Evolutionary conservation across 1,140 invertebrate species (phyloP).

Genomic region (Drosophila jambulina): DNA sequence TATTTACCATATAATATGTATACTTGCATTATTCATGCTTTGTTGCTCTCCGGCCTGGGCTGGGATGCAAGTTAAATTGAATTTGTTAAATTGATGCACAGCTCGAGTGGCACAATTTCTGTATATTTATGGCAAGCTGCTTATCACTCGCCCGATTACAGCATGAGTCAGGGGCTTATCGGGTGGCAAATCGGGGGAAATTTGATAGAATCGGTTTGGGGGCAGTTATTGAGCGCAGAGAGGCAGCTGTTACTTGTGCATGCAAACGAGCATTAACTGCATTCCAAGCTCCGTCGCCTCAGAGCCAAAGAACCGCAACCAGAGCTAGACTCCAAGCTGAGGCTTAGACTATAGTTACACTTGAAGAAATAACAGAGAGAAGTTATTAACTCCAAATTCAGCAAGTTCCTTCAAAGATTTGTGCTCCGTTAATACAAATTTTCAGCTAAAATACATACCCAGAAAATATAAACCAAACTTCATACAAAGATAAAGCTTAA

Average conservation of each 20-base stretch:
- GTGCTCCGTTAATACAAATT: background rate
- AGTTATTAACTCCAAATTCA: no score
- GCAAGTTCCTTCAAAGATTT: no score
- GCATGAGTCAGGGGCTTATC: conserved; percentile 35
- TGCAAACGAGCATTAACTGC: conserved; percentile 74
- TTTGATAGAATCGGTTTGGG: conserved; percentile 7
- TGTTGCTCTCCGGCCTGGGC: conserved; percentile 33
- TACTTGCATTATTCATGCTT: conserved; percentile 36
- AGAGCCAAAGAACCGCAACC: conserved; percentile 70
- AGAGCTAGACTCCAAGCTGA: conserved; percentile 5
- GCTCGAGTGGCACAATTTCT: conserved; percentile 36
- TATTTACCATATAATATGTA: conserved; percentile 9
- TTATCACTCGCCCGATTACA: conserved; percentile 34
- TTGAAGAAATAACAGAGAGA: background rate
- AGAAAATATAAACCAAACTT: background rate
- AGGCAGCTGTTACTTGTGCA: conserved; percentile 17
- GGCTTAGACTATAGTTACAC: background rate
- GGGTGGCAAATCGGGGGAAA: conserved; percentile 25
- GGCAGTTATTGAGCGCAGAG: background rate
- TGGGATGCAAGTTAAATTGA: conserved; percentile 37
- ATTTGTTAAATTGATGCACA: conserved; percentile 63
- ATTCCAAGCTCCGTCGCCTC: conserved; percentile 63
- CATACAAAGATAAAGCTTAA: no score
- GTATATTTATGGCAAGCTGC: background rate
- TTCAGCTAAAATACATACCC: background rate